Base-by-base conservation (phyloP, 2,113 vertebrate genomes). In the Dipodomys spectabilis region DNA sequence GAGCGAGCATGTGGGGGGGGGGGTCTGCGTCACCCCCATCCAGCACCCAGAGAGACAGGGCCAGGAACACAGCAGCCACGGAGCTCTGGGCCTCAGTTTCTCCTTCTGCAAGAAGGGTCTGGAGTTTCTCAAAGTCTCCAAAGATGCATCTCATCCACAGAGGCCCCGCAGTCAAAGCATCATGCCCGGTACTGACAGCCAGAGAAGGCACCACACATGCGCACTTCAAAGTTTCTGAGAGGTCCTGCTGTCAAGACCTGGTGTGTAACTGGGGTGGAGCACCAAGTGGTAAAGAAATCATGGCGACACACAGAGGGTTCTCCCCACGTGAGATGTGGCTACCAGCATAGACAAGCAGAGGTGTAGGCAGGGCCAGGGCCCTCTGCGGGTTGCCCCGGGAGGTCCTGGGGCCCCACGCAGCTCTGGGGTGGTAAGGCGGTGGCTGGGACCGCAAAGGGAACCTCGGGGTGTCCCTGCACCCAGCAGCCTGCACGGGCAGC, bases 391-490 rank as follows among this genome's bases (percentile, higher is more conserved):
- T 4, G n/a, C 5, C 53, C 57, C 64, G 28, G 2, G 64, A n/a
- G 35, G 53, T n/a, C 64, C 20, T 19, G 0, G 39, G 39, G 39
- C 39, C 39, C 39, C 39, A 39, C 39, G 39, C 39, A 39, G 39
- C 49, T 49, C 49, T 9, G 49, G 9, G 9, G 32, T 12, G 10
- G 30, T 35, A 0, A 32, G 27, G 30, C 0, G 16, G 25, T 10
- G 25, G 30, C 35, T 1, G 3, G 2, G 23, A 6, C 1, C 7
- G 19, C 5, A 2, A 19, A 49, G 30, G 71, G 44, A 45, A 4
- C 0, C 16, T 30, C 0, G 0, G 20, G 7, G 20, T 19, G 18
- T 1, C n/a, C 18, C 13, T 1, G 0, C 5, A 5, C 62, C 72
- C 73, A 72, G 65, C 60, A 45, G 62, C 62, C 9, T 1, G 15